Base-by-base conservation (phyloP, 2,888 invertebrate species). In the Acronicta psi region DNA sequence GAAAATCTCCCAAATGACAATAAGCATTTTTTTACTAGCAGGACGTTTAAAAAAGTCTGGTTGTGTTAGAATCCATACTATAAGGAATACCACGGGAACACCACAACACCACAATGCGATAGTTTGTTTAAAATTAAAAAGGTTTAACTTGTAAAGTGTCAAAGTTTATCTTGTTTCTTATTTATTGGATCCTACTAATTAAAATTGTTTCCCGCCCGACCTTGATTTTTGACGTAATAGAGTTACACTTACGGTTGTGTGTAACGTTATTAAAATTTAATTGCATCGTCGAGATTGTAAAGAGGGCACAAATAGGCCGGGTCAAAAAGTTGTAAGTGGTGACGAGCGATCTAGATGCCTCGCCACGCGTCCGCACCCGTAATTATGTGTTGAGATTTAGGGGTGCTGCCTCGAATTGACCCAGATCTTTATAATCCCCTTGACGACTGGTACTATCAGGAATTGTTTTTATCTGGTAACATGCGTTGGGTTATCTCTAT, bases 311-410 rank as follows among this genome's bases (percentile, higher is more conserved):
- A 77, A 80, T 74, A 75, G 66, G 67, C 59, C 79, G 81, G 81
- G 81, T 84, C 82, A 81, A 84, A 86, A 87, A 85, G 83, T 85
- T 81, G 79, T 77, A 77, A 82, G 79, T 78, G 80, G 77, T 74
- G 75, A 77, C 74, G 77, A 80, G 81, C 75, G 73, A 69, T 66
- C 70, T 80, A 79, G 82, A 83, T 82, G 79, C 72, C 75, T 69
- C 66, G 75, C 78, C 73, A 80, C 81, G 83, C 83, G 79, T 77
- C 75, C 59, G 73, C 62, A 76, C 69, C 69, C 65, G 81, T 85
- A 86, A 88, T 88, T 86, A 88, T 88, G 84, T 87, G 83, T 81
- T 69, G 86, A 84, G 87, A 87, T 90, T 90, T 87, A 83, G 82
- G 84, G 82, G 82, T 79, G 75, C 75, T 66, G 70, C 70, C 75